Base-by-base conservation (phyloP, 2,797 vertebrate species). In the Lagodon rhomboides region DNA sequence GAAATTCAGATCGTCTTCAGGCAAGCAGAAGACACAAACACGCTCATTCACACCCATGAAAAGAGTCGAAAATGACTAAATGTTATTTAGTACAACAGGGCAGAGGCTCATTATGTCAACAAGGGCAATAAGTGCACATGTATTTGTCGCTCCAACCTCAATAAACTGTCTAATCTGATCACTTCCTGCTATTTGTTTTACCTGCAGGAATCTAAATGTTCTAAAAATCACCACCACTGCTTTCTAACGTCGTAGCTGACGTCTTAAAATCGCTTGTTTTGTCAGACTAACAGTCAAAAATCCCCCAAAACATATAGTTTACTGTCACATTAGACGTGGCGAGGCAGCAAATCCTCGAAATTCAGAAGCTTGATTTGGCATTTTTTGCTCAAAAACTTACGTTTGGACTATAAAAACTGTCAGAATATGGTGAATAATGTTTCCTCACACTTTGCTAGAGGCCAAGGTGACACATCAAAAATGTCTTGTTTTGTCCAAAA, bases 41-140 rank as follows among this genome's bases (percentile, higher is more conserved):
- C 27, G 30, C 44, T 5, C 8, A 23, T 30, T 58, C 60, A 58
- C 50, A n/a, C 6, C 5, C 12, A n/a, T 25, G 1, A 51, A 3
- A 43, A 51, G 8, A 22, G 43, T 58, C 3, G 2, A 20, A 54
- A 43, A 53, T n/a, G 1, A 30, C 55, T 0, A 27, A 3, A 27
- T 15, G 13, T 22, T 55, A 1, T 38, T 2, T 3, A 4, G 20
- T 4, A 11, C 13, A 12, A 54, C 23, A 41, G 1, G 25, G 23
- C 0, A 56, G 49, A 73, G 43, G 34, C 23, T 30, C 49, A 16
- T 27, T 5, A 20, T 66, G 44, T 74, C 53, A 74, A 66, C 20
- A 64, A 50, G 17, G 12, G 13, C 34, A 60, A 8, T 41, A 38
- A 12, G 43, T 23, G 13, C 9, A 38, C 6, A 25, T 43, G 10